Base-by-base conservation (phyloP, 2,797 vertebrate genomes). In the Catamblyrhynchus diadema region DNA sequence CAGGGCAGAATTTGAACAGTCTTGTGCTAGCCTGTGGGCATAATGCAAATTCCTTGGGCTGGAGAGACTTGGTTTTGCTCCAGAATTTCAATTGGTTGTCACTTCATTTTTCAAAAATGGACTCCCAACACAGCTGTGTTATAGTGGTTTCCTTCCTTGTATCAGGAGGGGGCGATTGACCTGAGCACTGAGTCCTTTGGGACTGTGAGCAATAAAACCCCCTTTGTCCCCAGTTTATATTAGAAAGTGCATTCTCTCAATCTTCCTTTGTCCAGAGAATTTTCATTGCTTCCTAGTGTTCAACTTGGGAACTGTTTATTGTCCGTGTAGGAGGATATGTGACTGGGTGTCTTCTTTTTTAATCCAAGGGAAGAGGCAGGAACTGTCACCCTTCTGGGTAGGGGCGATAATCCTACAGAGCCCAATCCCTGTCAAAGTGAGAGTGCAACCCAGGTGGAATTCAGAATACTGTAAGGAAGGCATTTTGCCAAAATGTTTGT, bases 401-500 rank as follows among this genome's bases (percentile, higher is more conserved):
- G 59, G 45, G 27, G 8, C 91, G 77, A 70, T 82, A 90, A 95
- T 86, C 64, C 82, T 88, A 19, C 18, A 10, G 64, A 86, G 23
- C 60, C 71, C 28, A 14, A 17, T 93, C 41, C 41, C 61, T 60
- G 81, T 59, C 51, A 72, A 90, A 91, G 56, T 0, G 1, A 85
- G 69, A 73, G 14, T 7, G 4, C 53, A 57, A 39, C 73, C 86
- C 77, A 51, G 71, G 65, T 74, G 48, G 95, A 93, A 95, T 91
- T 93, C 44, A 66, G 73, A 93, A 57, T 12, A 16, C 33, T 2
- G 2, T 30, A 61, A 82, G 75, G 67, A 93, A 96, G 95, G 96
- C 94, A 71, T 90, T 90, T 92, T 93, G 95, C 96, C 97, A 95
- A 95, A 83, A 75, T 73, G 69, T 94, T 96, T 96, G 86, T 95